Evolutionary conservation across 2,113 vertebrate species (phyloP), one percentile per base, ranked within the genome.

Genomic region (Oxygymnocypris stewartii): DNA sequence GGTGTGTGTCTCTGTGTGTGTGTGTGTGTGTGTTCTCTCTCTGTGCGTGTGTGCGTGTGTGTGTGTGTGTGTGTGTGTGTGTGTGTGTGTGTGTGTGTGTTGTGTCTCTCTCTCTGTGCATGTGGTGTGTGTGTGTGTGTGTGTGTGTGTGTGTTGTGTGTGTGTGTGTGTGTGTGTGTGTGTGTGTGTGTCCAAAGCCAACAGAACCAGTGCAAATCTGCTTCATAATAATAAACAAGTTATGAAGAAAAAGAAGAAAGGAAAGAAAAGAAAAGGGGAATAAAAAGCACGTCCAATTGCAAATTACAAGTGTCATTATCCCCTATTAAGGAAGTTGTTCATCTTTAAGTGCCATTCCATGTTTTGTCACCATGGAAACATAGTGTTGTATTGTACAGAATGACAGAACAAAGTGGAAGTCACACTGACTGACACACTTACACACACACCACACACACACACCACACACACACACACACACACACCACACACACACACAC

Each of bases 271-370:
- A 78, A 65, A 75, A 57, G 31, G n/a, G 35, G 6, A 85, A 81
- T 82, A 74, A 84, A 31, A 76, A 85, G 51, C 31, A 75, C 35
- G 54, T 82, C 28, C 42, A 78, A 87, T 35, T 69, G 67, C 84
- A 80, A 89, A 88, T 85, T 23, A 85, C 40, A 54, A 84, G 82
- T 65, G 63, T 49, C 83, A 87, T 90, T 88, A 88, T 71, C 82
- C 61, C 77, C 85, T 86, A 87, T 88, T 89, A 87, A 87, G 87
- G 75, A 88, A 88, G 82, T 86, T 51, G 73, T 89, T 88, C 37
- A 87, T 89, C 86, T 91, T 80, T 84, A 79, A 87, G 84, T 86
- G 82, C 84, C 20, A 37, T 61, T 88, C 54, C 35, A 47, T 3
- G 31, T 59, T 44, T 65, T 18, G 80, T 86, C 78, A 79, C 87